Conservation (phyloP, 2,113 vertebrate genomes). For the Pluvialis apricaria region DNA sequence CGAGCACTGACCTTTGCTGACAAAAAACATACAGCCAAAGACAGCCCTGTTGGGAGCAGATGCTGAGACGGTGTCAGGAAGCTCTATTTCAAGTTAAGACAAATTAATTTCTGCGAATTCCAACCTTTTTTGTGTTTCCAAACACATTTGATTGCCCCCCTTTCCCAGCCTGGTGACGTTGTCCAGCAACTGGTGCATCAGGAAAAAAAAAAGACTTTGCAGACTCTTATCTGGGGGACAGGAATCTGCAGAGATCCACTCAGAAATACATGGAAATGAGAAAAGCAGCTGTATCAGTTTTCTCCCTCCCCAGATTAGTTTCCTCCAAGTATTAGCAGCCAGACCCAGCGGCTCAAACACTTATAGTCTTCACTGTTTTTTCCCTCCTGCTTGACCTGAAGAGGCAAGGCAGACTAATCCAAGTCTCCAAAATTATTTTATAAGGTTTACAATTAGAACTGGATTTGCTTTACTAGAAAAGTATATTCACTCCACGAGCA, state of each 20-base stretch:
- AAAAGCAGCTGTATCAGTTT: background rate
- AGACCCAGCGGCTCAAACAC: background rate
- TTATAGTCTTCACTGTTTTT: background rate
- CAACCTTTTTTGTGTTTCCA: background rate
- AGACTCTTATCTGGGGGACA: background rate
- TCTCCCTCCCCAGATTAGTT: background rate
- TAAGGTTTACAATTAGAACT: background rate
- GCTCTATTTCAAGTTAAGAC: background rate
- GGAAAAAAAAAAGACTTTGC: background rate
- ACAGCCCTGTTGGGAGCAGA: background rate
- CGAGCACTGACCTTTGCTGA: background rate
- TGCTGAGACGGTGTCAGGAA: background rate
- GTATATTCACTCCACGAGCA: background rate
- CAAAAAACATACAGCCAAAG: background rate
- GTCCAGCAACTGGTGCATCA: background rate
- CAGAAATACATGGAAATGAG: background rate
- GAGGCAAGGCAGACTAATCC: background rate
- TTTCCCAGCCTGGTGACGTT: background rate
- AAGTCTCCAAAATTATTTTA: background rate
- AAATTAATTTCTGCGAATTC: background rate
- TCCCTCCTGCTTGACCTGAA: background rate
- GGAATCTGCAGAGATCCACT: background rate
- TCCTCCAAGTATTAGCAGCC: background rate
- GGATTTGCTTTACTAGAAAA: background rate
- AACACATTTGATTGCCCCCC: background rate